Evolutionary conservation across 1,140 invertebrate species (phyloP), one percentile per base, ranked within the genome.

Genomic region (Magallana gigas): DNA sequence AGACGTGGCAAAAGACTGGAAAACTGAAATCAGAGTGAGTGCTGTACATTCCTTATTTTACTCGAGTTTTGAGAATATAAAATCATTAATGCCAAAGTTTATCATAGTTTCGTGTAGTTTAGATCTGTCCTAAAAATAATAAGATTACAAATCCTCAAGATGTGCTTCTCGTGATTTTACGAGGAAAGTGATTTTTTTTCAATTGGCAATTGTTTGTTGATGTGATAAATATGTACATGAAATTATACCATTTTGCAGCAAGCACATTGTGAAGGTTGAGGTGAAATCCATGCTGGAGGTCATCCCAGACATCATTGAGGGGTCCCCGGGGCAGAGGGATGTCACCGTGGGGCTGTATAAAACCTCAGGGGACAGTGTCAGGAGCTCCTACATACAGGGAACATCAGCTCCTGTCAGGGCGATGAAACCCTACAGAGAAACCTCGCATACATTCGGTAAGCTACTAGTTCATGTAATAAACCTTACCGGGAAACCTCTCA

Each of bases 291-390:
- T 88, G 57, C 56, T 92, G 8, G 86, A 86, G 12, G 81, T 84
- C 36, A 87, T 91, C 14, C 92, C 92, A 11, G 86, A 92, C 85
- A 90, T 92, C 76, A 59, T 92, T 48, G 90, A 92, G 84, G 91
- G 90, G 29, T 86, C 83, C 5, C 14, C 59, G 4, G 71, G 85
- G 16, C 86, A 18, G 8, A 83, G 84, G 16, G 57, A 87, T 14
- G 90, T 91, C 56, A 89, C 85, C 57, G 90, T 90, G 23, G 92
- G 92, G 11, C 82, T 59, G 62, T 92, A 92, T 84, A 88, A 90
- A 56, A 68, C 89, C 8, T 57, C 88, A 9, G 91, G 90, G 8
- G 18, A 88, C 1, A 83, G 82, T 57, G 88, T 91, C n/a, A 88
- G 88, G 57, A 82, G 85, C 16, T 60, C 90, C 14, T 85, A 85